These are phyloP conservation scores for Crax fasciolata DNA, from an alignment of 2,797 vertebrate species.

Conservation along the genomic window DNA sequence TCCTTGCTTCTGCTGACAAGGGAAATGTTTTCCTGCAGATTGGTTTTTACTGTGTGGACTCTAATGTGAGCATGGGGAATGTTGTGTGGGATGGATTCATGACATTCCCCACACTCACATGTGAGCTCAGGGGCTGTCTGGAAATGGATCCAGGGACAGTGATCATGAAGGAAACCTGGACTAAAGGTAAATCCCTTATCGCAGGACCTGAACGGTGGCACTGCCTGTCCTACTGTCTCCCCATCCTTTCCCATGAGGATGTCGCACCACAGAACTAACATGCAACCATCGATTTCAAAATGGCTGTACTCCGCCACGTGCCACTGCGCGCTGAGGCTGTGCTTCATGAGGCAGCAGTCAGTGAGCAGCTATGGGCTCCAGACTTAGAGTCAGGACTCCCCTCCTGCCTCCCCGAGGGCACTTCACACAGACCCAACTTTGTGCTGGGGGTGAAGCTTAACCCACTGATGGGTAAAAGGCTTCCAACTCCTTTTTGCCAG, in stretches of 20 bases:
- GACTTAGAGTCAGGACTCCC: background rate
- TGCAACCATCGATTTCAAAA: background rate
- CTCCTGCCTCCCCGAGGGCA: background rate
- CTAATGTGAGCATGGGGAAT: background rate
- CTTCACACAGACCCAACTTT: background rate
- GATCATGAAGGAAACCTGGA: background rate
- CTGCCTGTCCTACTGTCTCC: background rate
- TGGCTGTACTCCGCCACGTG: accelerated
- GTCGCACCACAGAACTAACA: background rate
- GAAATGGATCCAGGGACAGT: background rate
- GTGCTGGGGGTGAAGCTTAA: background rate
- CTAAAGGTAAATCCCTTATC: background rate
- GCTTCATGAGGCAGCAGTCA: accelerated
- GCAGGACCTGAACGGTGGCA: accelerated
- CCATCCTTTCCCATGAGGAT: background rate
- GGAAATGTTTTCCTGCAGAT: background rate
- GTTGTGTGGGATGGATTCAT: accelerated
- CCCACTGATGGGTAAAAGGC: background rate
- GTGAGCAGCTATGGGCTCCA: background rate
- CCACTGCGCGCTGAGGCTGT: accelerated
- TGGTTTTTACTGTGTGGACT: background rate
- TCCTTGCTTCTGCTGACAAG: background rate
- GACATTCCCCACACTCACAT: accelerated
- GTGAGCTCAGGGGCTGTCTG: background rate
- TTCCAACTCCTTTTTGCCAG: background rate